Evolutionary conservation across 2,113 vertebrate species (phyloP).

Genomic region (Oryzias curvinotus): DNA sequence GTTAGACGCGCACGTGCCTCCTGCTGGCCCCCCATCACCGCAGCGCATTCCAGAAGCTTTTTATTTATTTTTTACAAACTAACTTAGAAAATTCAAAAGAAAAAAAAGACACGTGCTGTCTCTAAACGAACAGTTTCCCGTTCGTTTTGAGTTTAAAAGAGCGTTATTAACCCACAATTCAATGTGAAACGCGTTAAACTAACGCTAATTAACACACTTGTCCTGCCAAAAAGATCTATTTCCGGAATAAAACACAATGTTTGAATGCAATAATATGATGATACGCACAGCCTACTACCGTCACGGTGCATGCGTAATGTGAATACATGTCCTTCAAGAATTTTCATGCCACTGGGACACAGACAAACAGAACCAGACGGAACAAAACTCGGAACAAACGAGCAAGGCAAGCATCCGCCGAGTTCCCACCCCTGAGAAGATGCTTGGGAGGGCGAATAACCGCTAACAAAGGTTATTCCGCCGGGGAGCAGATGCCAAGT

Average conservation of each 20-base stretch:
- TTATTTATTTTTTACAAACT: too few relatives aligned
- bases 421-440: slow-evolving; percentile 71
- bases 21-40: slow-evolving; percentile 16
- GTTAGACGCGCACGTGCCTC: slow-evolving; percentile 41
- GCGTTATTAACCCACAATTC: not conserved
- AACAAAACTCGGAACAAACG: slow-evolving; percentile 38
- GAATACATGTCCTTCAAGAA: slow-evolving; percentile 66
- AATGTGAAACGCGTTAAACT: too few relatives aligned
- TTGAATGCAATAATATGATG: slow-evolving; percentile 47
- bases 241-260: too few relatives aligned
- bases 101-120: too few relatives aligned
- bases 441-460: slow-evolving; percentile 68
- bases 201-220: too few relatives aligned
- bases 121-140: too few relatives aligned
- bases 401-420: slow-evolving; percentile 66
- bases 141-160: not conserved
- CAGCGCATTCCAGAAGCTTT: too few relatives aligned
- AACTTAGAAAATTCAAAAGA: too few relatives aligned
- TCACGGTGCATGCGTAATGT: slow-evolving; percentile 71
- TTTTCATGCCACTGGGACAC: slow-evolving; percentile 63
- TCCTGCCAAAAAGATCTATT: too few relatives aligned
- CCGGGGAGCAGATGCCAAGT: slow-evolving; percentile 50
- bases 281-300: slow-evolving; percentile 65
- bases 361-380: slow-evolving; percentile 55
- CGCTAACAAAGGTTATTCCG: slow-evolving; percentile 67